Evolutionary conservation across 2,113 vertebrate genomes (phyloP).

Genomic region (Rhea pennata): DNA sequence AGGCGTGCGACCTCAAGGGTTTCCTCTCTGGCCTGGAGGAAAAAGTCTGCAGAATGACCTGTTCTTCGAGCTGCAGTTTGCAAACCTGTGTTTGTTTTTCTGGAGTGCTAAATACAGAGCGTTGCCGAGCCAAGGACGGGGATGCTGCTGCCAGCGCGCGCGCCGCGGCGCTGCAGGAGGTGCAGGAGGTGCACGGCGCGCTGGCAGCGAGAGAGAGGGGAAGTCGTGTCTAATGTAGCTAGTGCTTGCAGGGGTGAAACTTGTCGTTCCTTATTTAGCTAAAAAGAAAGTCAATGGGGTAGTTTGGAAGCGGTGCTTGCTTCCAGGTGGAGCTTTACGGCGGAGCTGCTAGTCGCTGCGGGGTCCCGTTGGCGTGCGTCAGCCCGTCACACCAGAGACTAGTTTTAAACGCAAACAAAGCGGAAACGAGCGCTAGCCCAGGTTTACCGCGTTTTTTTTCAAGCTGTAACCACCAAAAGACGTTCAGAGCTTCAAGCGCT

Average conservation of each 20-base stretch:
- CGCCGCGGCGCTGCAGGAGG: background rate
- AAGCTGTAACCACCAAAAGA: background rate
- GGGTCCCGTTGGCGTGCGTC: rapidly evolving
- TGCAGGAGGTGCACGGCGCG: rapidly evolving
- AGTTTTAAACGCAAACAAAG: rapidly evolving
- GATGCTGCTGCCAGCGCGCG: rapidly evolving
- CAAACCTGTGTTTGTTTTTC: background rate
- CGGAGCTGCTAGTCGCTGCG: background rate
- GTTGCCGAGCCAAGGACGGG: background rate
- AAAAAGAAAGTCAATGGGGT: background rate
- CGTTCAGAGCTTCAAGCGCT: too few species aligned
- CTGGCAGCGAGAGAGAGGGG: background rate
- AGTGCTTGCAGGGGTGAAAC: rapidly evolving
- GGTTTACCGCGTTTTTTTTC: background rate
- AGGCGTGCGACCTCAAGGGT: too few species aligned
- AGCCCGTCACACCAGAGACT: background rate
- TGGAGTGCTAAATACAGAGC: background rate
- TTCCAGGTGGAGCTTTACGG: background rate
- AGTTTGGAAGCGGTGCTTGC: rapidly evolving
- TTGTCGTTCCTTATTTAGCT: background rate
- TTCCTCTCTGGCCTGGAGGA: background rate
- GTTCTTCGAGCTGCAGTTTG: background rate
- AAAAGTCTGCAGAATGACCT: background rate
- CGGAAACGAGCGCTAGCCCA: background rate
- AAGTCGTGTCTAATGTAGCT: background rate